phyloP scores from a whole-genome alignment of 2,888 invertebrate genomes.

The Xestia xanthographa region DNA sequence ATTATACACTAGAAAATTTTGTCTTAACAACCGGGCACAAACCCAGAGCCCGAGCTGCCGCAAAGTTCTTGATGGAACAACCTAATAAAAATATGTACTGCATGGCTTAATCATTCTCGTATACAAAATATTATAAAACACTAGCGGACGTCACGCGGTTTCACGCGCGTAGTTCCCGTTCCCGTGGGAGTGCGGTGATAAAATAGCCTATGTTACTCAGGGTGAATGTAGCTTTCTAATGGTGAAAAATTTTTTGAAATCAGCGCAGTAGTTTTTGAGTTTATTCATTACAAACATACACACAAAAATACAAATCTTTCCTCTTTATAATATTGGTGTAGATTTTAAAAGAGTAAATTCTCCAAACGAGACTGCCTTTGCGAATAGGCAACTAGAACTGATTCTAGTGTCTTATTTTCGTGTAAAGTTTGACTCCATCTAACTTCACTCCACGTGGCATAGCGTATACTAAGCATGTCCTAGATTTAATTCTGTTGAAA shows the following conservation, averaged over 20 bases:
- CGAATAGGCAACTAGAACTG: background rate
- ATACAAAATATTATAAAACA: background rate
- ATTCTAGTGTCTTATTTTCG: background rate
- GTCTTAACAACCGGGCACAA: background rate
- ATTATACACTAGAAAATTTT: background rate
- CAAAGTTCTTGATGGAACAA: background rate
- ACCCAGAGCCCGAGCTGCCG: background rate
- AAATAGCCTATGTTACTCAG: too few species aligned
- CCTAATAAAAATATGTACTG: background rate
- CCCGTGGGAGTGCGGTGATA: too few species aligned
- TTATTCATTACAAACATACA: too few species aligned
- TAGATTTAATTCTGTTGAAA: slow-evolving; percentile 48
- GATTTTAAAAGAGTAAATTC: background rate
- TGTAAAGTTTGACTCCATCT: background rate
- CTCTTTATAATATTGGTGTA: too few species aligned
- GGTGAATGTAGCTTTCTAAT: too few species aligned
- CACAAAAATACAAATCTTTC: too few species aligned
- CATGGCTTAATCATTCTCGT: background rate
- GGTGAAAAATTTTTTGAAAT: too few species aligned
- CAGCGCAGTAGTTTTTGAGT: too few species aligned
- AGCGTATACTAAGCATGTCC: slow-evolving; percentile 42
- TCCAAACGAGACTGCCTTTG: background rate
- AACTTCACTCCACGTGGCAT: background rate
- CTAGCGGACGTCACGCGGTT: too few species aligned
- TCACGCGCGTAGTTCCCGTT: too few species aligned